Base-by-base conservation (phyloP, 2,888 invertebrate genomes). In the Orthosia gothica region DNA sequence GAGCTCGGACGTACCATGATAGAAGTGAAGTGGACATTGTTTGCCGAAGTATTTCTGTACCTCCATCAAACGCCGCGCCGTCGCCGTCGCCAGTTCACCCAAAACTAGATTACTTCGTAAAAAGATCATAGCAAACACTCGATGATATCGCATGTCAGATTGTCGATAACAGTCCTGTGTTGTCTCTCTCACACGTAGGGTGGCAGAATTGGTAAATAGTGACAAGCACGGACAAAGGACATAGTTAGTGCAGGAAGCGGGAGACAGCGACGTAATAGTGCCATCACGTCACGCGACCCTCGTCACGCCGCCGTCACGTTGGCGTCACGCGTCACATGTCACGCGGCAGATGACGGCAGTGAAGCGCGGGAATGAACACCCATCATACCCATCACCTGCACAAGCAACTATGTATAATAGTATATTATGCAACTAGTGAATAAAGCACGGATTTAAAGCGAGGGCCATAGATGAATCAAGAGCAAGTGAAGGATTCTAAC, bases 241-340 rank as follows among this genome's bases (percentile, higher is more conserved):
- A 52, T 40, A 74, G 81, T 58, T 67, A 67, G 59, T 32, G 67
- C 59, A 70, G 61, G 82, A 81, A 76, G 55, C 49, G 63, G 15
- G 52, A 61, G 61, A 69, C 69, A 58, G 65, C 57, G 50, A 20
- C 18, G 65, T 79, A 64, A 79, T 82, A 71, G 78, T 68, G 59
- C 47, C 72, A 68, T 63, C 59, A 54, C 65, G 65, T 66, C 66
- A 69, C 49, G 49, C 54, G 59, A 81, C 85, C 78, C 85, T 81
- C 80, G 76, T 85, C 85, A 81, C 79, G 61, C 45, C 45, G 40
- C 40, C 20, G 40, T 45, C 59, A 45, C 47, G 50, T 40, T 9
- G 9, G 40, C 78, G 78, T 87, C 87, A 79, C 79, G 61, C 70
- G 71, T 71, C 77, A 70, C 73, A 11, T 15, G 40, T n/a, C 45